Conservation (phyloP, 2,888 invertebrate species). For the Tribolium freemani region DNA sequence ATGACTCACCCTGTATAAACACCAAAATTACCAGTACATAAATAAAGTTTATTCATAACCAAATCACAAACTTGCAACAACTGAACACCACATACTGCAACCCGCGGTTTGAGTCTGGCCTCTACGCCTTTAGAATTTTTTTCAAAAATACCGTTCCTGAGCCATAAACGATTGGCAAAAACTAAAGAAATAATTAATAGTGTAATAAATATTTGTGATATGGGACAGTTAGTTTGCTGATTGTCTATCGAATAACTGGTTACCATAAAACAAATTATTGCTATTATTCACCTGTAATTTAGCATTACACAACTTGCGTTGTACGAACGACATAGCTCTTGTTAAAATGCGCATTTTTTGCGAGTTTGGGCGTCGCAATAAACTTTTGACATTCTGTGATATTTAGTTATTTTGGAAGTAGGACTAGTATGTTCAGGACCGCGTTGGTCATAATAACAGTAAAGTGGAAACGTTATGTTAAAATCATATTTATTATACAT, state of each 20-base stretch:
- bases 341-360: neutral
- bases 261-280: neutral
- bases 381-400: neutral
- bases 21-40: no score
- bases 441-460: constrained; percentile 23
- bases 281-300: neutral
- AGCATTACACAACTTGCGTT: neutral
- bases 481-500: constrained; percentile 26
- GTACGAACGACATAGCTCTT: neutral
- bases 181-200: neutral
- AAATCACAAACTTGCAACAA: no score
- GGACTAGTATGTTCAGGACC: neutral
- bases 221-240: neutral
- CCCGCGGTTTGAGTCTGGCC: no score
- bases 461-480: constrained; percentile 22
- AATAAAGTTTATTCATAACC: no score
- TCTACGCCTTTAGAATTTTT: no score
- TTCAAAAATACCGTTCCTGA: no score
- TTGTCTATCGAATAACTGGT: neutral
- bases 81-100: no score
- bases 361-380: neutral
- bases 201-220: neutral
- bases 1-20: no score
- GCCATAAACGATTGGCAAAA: no score
- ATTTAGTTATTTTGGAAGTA: constrained; percentile 13